These are phyloP conservation scores for Brotula barbata DNA, from an alignment of 2,797 vertebrate species.

Conservation along the genomic window DNA sequence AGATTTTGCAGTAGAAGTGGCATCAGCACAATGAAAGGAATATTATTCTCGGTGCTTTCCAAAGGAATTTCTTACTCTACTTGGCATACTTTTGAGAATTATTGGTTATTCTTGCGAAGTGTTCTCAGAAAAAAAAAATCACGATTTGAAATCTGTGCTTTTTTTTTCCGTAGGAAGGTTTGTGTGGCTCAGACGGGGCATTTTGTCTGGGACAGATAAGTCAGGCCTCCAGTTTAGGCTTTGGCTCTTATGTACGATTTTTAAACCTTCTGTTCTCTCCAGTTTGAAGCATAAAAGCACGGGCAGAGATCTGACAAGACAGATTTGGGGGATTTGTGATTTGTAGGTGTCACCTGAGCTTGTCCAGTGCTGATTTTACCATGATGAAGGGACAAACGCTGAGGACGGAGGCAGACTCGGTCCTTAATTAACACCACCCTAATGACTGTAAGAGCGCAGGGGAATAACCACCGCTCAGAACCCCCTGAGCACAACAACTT, in stretches of 20 bases:
- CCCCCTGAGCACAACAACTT: too few relatives aligned
- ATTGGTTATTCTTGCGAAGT: too few relatives aligned
- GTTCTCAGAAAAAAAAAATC: too few relatives aligned
- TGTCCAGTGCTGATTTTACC: not conserved
- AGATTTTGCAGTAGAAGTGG: constrained; percentile 7
- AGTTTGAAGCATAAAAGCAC: not conserved
- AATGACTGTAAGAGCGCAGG: constrained; percentile 9
- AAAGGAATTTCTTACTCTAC: not conserved
- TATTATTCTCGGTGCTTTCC: not conserved
- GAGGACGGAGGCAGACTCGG: not conserved
- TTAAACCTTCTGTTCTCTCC: not conserved
- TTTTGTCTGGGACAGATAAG: too few relatives aligned
- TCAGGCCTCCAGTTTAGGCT: constrained; percentile 1
- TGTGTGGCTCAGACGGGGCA: too few relatives aligned
- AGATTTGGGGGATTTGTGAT: not conserved
- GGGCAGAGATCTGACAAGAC: not conserved
- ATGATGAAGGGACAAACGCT: not conserved
- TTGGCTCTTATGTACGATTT: constrained; percentile 4
- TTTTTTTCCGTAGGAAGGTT: too few relatives aligned
- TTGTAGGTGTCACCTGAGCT: not conserved
- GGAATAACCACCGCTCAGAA: too few relatives aligned
- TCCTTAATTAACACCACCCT: constrained; percentile 2
- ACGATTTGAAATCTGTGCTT: too few relatives aligned
- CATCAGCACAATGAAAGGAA: not conserved
- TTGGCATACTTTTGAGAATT: too few relatives aligned